Base-by-base conservation (phyloP, 2,888 invertebrate species). In the Atethmia centrago region DNA sequence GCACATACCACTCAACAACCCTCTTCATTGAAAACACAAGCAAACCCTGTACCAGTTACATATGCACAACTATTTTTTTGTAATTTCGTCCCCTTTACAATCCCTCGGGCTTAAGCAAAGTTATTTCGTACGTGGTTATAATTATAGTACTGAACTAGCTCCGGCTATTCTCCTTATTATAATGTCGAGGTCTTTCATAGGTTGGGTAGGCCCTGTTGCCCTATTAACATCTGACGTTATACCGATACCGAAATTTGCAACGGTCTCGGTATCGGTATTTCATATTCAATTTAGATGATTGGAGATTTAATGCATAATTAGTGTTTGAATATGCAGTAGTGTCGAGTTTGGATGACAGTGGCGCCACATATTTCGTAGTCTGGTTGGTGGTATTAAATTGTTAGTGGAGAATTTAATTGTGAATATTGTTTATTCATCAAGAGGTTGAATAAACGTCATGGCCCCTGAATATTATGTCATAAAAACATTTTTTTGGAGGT, bases 251-350 rank as follows among this genome's bases (percentile, higher is more conserved):
- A 51, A 74, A 81, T 82, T 84, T 81, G 65, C 82, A 55, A 45
- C 51, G 64, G 49, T 73, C 47, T 80, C 51, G 51, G 59, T 74
- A 70, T 83, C 51, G 53, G 49, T 64, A 80, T 84, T 75, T 62
- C 70, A 58, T 81, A 81, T 81, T 84, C 77, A 76, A 71, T 84
- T 80, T 66, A 58, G 67, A 25, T 65, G 56, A 71, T 82, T 68
- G 68, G 61, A 81, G 62, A 21, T 55, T 61, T 65, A 83, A 69
- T 83, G 61, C 56, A 69, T 65, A 69, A 80, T 68, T 51, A 67
- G 49, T 36, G 25, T 59, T 53, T 83, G 80, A 83, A 80, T 80
- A 80, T 80, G 80, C 64, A 83, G 51, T 47, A 80, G 77, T 36
- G 14, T 61, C 51, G 55, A 56, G 79, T 71, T 59, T 0, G 14